Base-by-base conservation (phyloP, 2,888 invertebrate species). In the Podabrus alpinus region DNA sequence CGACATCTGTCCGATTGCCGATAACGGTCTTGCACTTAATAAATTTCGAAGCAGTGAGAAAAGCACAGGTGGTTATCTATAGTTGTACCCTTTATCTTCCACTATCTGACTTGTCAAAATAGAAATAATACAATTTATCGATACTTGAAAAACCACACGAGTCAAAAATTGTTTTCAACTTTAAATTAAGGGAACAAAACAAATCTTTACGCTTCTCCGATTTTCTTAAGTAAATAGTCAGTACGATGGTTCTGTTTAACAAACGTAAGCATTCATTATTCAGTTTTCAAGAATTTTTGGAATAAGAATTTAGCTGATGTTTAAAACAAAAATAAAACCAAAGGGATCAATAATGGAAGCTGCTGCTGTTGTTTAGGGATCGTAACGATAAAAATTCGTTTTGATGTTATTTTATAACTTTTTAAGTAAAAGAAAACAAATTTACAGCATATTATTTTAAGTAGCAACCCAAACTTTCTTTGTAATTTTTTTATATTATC, bases 41-140 rank as follows among this genome's bases (percentile, higher is more conserved):
- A 76, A 73, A 74, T 64, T 68, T 68, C 68, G 78, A 79, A 78
- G 77, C 78, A 77, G 77, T 80, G 80, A 79, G 80, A 79, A 77
- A 78, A 17, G 71, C 74, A 78, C 82, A 82, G 81, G 80, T 82
- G 82, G 79, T 81, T 80, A 81, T 81, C 81, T 77, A 67, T 68
- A 67, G 21, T 15, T 61, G 59, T 45, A 64, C 68, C 70, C 70
- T 72, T 29, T 69, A 61, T 68, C 61, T 64, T 64, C 17, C 21
- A 21, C 21, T 64, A 64, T 64, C 62, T 64, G 7, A n/a, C 45
- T 45, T 45, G 45, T 45, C 45, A 45, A 45, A 45, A 45, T 45
- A 7, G 45, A 45, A n/a, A 45, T 45, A 45, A 45, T 45, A 45
- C 45, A 45, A n/a, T 45, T 45, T 45, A 45, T 45, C 45, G 45